Base-by-base conservation (phyloP, 2,113 vertebrate species). In the Tretioscincus oriximinensis region DNA sequence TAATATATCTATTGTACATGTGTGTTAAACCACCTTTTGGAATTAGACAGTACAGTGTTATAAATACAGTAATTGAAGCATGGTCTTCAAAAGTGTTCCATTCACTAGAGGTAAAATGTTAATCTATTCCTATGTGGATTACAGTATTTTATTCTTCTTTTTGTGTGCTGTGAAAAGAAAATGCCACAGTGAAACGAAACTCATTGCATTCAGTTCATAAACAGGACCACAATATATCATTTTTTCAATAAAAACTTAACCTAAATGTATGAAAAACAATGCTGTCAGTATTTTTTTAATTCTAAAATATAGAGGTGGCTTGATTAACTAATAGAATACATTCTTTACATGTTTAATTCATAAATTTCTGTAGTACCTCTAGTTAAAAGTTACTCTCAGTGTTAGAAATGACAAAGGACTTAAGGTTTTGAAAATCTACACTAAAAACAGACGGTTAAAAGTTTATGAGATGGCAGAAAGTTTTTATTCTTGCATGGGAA, bases 141-240 rank as follows among this genome's bases (percentile, higher is more conserved):
- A 58, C 47, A 22, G 3, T 31, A 26, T 18, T 28, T 29, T 49
- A 45, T 31, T 77, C 28, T 69, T 65, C 61, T n/a, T 28, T 65
- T 26, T n/a, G 22, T 29, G 41, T 51, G 9, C 41, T 64, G 22
- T 68, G 47, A 7, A 31, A 61, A 41, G 41, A 47, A 70, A 70
- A 24, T 21, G 24, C 24, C 26, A 49, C 8, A 82, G 58, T 76
- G 35, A 67, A 1, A 86, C 74, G 85, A 88, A 87, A 90, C 73
- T 67, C 92, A 88, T 91, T 92, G 88, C 90, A 85, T 82, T 88
- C 79, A 82, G 41, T 51, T 74, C 74, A 60, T 81, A 86, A 66
- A 86, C 58, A 67, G 61, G 80, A 72, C 78, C 77, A 35, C 85
- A 28, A 89, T 88, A 85, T 89, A 45, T 35, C 88, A 85, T 83